These are phyloP conservation scores for Mamestra configurata DNA, from an alignment of 1,140 invertebrate species.

Conservation along the genomic window DNA sequence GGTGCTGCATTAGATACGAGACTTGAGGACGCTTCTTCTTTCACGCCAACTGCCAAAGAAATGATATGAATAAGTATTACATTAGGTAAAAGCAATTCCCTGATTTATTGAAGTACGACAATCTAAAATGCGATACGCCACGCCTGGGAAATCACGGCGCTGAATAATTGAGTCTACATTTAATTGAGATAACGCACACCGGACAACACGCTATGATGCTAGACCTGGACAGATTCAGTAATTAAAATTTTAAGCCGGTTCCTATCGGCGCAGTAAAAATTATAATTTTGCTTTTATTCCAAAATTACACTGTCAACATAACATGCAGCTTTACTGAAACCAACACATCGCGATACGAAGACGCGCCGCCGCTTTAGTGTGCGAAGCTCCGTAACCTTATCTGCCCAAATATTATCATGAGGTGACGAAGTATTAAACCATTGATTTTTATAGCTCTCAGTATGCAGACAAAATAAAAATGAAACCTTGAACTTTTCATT, in stretches of 20 bases:
- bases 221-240: too few relatives aligned
- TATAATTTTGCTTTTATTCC: too few relatives aligned
- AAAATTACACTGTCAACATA: too few relatives aligned
- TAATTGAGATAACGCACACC: neutral
- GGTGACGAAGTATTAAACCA: neutral
- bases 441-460: neutral
- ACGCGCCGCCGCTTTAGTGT: neutral
- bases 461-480: neutral
- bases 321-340: too few relatives aligned
- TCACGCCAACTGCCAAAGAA: conserved; percentile 75
- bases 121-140: neutral
- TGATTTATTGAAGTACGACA: neutral
- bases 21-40: conserved; percentile 75
- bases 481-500: too few relatives aligned
- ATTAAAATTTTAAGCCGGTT: too few relatives aligned
- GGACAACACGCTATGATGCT: too few relatives aligned
- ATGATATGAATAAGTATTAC: neutral
- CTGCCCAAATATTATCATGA: neutral
- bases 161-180: neutral
- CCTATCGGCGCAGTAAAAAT: too few relatives aligned
- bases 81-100: neutral
- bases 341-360: too few relatives aligned
- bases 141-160: too few relatives aligned
- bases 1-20: conserved; percentile 71
- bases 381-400: neutral